A percentile compares a stretch with the other conserved stretches of the same genome.
These are phyloP conservation scores for Alectoris magna DNA, from an alignment of 2,797 vertebrate genomes.

Conservation along the genomic window DNA sequence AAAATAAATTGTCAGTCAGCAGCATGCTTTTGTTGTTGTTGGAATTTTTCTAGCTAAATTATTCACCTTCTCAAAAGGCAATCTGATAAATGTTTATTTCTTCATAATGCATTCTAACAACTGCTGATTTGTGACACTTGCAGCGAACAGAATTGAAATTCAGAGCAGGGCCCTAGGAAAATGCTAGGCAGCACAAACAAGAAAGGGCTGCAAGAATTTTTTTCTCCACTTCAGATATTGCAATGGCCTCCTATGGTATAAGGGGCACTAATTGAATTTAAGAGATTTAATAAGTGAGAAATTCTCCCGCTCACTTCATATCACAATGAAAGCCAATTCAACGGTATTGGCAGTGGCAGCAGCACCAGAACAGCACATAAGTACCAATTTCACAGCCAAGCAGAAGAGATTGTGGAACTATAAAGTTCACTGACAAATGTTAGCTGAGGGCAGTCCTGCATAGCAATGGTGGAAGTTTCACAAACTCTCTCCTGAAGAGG, in stretches of 20 bases:
- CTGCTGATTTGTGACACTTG: slow-evolving; percentile 66
- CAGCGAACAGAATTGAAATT: slow-evolving; percentile 67
- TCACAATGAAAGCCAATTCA: not conserved
- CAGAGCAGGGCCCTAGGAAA: not conserved
- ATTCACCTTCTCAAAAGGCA: slow-evolving; percentile 77
- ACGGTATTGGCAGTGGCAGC: not conserved
- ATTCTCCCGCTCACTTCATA: slow-evolving; percentile 1
- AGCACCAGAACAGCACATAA: not conserved
- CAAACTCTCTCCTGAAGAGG: not conserved
- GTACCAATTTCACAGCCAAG: not conserved
- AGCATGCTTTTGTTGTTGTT: slow-evolving; percentile 63
- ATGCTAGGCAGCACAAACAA: not conserved
- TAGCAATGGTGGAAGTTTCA: not conserved
- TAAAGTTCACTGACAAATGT: not conserved
- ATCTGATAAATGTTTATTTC: slow-evolving; percentile 81
- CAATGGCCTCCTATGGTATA: slow-evolving; percentile 30
- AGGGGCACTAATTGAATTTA: slow-evolving; percentile 75
- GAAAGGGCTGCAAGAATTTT: slow-evolving; percentile 3
- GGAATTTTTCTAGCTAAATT: slow-evolving; percentile 67
- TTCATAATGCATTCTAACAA: slow-evolving; percentile 76
- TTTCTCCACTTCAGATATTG: slow-evolving; percentile 32
- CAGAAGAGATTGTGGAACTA: not conserved
- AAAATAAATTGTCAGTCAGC: slow-evolving; percentile 78
- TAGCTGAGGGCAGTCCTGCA: slow-evolving; percentile 28
- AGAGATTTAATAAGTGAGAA: slow-evolving; percentile 50